Percentiles rank a stretch among this genome's conserved stretches.
Conservation (phyloP, 30 jellyfish, hydroid and myxozoan genomes). For the Mastigias papua region DNA sequence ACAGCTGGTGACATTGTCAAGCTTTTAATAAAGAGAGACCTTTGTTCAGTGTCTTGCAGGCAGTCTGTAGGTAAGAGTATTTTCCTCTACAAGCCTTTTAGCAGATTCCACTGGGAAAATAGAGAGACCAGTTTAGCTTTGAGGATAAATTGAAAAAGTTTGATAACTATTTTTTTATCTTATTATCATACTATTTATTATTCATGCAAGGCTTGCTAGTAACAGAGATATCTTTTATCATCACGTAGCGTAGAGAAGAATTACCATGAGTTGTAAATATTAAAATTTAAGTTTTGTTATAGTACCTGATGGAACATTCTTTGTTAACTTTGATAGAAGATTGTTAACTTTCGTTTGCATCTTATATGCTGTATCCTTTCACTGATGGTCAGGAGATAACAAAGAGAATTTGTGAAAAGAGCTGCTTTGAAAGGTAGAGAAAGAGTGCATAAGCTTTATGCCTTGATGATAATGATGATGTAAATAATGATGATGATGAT, state of each 20-base stretch:
- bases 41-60: not conserved
- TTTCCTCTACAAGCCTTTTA: not conserved
- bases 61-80: conserved; percentile 36
- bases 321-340: too few species aligned
- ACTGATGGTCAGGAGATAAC: too few species aligned
- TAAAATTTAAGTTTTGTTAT: too few species aligned
- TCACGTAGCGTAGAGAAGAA: too few species aligned
- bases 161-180: not conserved
- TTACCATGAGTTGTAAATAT: too few species aligned
- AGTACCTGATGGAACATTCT: not conserved
- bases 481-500: too few species aligned
- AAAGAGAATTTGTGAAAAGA: too few species aligned
- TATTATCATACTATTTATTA: not conserved
- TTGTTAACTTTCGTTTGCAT: too few species aligned
- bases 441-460: too few species aligned
- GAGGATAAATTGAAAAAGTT: not conserved
- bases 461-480: too few species aligned
- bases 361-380: too few species aligned
- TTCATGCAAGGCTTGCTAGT: not conserved
- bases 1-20: conserved; percentile 64
- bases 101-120: not conserved
- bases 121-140: not conserved
- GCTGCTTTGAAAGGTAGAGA: too few species aligned
- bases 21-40: conserved; percentile 59
- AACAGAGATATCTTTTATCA: not conserved